Evolutionary conservation across 2,888 invertebrate genomes (phyloP), one percentile per base, ranked within the genome.

Genomic region (Yponomeuta malinellus): DNA sequence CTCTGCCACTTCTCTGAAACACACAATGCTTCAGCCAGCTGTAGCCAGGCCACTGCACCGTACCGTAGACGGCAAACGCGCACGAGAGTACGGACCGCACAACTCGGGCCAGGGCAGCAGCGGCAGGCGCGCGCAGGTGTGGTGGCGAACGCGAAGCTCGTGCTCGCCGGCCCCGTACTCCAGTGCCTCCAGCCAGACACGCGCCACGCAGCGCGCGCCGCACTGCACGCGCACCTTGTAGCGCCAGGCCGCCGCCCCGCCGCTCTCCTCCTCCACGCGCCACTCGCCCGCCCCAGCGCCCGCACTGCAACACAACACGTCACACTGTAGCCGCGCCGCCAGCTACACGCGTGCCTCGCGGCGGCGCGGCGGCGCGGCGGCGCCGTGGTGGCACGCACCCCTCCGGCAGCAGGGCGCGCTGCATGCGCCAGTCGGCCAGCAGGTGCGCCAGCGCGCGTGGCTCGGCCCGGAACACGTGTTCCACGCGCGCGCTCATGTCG

Each of bases 121-220:
- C 65, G 65, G 10, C n/a, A 23, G 10, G 65, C 31, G 31, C 23
- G 2, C 5, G 65, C 65, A 65, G 65, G 10, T 29, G 65, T 5
- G 65, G 29, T 23, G n/a, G 31, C 65, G 29, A 1, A 33, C 23
- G 6, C 65, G 33, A 6, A 33, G 31, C 65, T 65, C 65, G 33
- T 33, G 65, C 10, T 33, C 31, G 23, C n/a, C 31, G 33, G 1
- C 31, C 15, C 65, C 15, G 15, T 12, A 29, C 65, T 31, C 65
- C 23, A 33, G 65, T 23, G 65, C 65, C 65, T 65, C 65, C 23
- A 65, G 65, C 65, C 65, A 29, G 15, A 23, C 33, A 29, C 65
- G 65, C 5, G 33, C 10, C 65, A 10, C 5, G 65, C 65, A 29
- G 29, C 65, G 31, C 31, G 31, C 65, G 12, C 65, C 65, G 65